Conservation (phyloP, 2,113 vertebrate species). For the Pimephales promelas region DNA sequence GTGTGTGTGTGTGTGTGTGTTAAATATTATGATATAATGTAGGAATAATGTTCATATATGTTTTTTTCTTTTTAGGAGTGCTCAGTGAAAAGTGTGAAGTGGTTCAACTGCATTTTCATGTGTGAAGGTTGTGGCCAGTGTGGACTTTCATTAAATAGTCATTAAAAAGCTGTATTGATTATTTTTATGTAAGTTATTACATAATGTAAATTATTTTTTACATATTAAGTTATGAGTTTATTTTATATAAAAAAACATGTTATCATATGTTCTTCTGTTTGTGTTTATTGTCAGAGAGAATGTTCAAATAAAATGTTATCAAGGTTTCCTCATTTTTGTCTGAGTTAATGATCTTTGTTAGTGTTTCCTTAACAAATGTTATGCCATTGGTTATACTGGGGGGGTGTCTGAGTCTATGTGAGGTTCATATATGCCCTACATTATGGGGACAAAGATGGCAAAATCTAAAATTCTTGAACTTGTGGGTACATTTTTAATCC, state of each 20-base stretch:
- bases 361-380: neutral
- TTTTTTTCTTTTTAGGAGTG: neutral
- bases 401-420: no score
- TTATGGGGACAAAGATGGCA: no score
- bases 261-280: neutral
- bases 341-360: neutral
- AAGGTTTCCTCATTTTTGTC: neutral
- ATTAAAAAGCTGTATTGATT: constrained; percentile 20
- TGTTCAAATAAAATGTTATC: neutral
- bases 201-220: no score
- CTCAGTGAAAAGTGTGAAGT: neutral
- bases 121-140: neutral
- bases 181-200: neutral
- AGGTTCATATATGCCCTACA: no score
- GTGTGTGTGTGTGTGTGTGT: no score
- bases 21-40: neutral
- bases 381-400: neutral
- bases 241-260: neutral
- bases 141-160: neutral
- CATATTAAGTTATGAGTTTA: neutral
- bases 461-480: no score
- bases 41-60: neutral
- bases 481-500: no score
- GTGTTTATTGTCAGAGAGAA: neutral
- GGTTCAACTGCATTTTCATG: neutral